Percentiles rank a stretch among this genome's conserved stretches.
Evolutionary conservation across 1,140 invertebrate species (phyloP).

Genomic region (Rhopalosiphum maidis): DNA sequence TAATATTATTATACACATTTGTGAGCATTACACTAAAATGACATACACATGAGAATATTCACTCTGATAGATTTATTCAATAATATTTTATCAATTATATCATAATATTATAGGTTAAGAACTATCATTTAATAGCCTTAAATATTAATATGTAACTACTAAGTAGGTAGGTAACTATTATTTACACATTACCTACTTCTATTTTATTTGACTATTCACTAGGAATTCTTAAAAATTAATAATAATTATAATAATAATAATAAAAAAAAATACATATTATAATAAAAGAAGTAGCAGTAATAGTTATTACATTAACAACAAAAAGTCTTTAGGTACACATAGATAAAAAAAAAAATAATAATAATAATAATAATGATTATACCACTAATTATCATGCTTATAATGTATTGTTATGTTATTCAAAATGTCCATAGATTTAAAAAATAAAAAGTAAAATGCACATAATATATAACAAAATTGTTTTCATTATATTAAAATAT

Average conservation of each 20-base stretch:
- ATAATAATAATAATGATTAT: neutral
- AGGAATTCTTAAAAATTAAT: neutral
- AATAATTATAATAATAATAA: neutral
- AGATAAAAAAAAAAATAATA: constrained; percentile 23
- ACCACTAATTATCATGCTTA: neutral
- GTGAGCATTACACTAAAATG: neutral
- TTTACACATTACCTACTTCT: constrained; percentile 26
- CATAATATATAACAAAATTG: neutral
- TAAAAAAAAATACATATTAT: constrained; percentile 20
- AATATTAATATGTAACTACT: constrained; percentile 29
- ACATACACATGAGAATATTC: neutral
- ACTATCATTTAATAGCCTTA: neutral
- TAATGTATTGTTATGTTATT: neutral
- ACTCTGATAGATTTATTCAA: constrained; percentile 41
- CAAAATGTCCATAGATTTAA: neutral
- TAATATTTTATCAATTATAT: constrained; percentile 19
- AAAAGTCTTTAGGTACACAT: constrained; percentile 34
- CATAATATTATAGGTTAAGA: constrained; percentile 32
- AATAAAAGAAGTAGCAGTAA: neutral
- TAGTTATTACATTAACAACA: constrained; percentile 38
- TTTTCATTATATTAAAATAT: constrained; percentile 26
- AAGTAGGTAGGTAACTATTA: constrained; percentile 41
- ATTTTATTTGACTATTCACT: neutral
- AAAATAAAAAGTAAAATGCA: neutral
- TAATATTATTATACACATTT: neutral